Conservation (phyloP, 2,797 vertebrate species). For the Acrossocheilus wenchowensis region DNA sequence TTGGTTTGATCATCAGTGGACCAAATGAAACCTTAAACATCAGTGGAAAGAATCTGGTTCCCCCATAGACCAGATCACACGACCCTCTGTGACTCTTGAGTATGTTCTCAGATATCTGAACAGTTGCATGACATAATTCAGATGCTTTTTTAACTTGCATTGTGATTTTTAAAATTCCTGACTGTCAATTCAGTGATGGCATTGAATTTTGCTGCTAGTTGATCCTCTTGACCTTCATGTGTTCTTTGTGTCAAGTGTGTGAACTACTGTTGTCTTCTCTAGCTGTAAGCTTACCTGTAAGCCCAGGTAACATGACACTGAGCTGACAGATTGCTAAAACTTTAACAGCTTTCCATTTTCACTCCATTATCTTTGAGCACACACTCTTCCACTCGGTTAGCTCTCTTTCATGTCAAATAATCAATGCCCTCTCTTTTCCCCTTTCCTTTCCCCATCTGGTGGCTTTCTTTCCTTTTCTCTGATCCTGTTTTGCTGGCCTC, state of each 20-base stretch:
- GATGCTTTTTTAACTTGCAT: neutral
- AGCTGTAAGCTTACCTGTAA: neutral
- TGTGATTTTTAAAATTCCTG: neutral
- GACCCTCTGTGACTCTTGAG: neutral
- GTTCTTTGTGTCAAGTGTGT: neutral
- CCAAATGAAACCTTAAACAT: neutral
- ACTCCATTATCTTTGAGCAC: neutral
- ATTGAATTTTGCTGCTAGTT: constrained; percentile 1
- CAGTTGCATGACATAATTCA: constrained; percentile 9
- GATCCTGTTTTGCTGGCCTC: constrained; percentile 55
- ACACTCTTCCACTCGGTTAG: neutral
- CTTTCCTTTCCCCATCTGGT: constrained; percentile 13
- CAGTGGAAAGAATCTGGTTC: neutral
- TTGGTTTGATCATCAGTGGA: neutral
- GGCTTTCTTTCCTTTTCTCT: constrained; percentile 54
- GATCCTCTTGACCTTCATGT: neutral
- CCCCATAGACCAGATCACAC: neutral
- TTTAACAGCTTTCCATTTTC: constrained; percentile 3
- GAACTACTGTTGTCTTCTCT: neutral
- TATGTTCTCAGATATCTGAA: constrained; percentile 20
- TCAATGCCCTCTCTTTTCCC: neutral
- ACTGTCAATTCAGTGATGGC: neutral
- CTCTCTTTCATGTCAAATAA: neutral
- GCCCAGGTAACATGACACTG: constrained; percentile 9
- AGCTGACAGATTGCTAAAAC: neutral